Evolutionary conservation across 2,888 invertebrate species (phyloP).

Genomic region (Operophtera brumata): DNA sequence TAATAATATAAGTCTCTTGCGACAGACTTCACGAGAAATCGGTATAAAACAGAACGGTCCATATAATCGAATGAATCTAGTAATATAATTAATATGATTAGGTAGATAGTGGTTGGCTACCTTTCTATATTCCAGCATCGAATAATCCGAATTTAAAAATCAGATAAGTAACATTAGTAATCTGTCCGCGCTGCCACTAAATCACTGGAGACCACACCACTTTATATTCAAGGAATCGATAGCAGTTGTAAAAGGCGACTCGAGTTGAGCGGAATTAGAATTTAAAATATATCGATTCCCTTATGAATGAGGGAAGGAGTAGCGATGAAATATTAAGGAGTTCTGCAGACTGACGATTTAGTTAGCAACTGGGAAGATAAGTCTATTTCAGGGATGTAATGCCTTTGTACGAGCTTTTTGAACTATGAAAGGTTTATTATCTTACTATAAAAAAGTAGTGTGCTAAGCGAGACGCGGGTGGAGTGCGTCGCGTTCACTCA

Average conservation of each 20-base stretch:
- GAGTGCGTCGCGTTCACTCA: no score
- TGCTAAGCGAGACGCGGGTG: no score
- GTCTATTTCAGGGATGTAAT: no score
- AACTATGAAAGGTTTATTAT: no score
- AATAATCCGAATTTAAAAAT: slow-evolving; percentile 13
- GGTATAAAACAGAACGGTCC: no score
- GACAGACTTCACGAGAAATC: no score
- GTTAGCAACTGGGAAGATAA: background rate
- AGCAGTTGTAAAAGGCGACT: slow-evolving; percentile 63
- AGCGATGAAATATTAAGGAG: slow-evolving; percentile 34
- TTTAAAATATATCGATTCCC: slow-evolving; percentile 76
- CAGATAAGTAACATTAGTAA: slow-evolving; percentile 15
- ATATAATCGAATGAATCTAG: no score
- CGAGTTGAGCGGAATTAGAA: slow-evolving; percentile 67
- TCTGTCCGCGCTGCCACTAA: slow-evolving; percentile 30
- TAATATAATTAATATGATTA: no score
- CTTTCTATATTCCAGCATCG: no score
- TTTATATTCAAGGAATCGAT: slow-evolving; percentile 70
- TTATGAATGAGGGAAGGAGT: slow-evolving; percentile 48
- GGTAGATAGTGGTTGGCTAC: no score
- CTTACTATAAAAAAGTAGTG: no score
- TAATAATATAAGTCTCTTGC: no score
- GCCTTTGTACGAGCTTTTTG: background rate
- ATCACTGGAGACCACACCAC: slow-evolving; percentile 49
- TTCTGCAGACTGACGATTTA: slow-evolving; percentile 22